Base-by-base conservation (phyloP, 2,797 vertebrate genomes). In the Amblyraja radiata region DNA sequence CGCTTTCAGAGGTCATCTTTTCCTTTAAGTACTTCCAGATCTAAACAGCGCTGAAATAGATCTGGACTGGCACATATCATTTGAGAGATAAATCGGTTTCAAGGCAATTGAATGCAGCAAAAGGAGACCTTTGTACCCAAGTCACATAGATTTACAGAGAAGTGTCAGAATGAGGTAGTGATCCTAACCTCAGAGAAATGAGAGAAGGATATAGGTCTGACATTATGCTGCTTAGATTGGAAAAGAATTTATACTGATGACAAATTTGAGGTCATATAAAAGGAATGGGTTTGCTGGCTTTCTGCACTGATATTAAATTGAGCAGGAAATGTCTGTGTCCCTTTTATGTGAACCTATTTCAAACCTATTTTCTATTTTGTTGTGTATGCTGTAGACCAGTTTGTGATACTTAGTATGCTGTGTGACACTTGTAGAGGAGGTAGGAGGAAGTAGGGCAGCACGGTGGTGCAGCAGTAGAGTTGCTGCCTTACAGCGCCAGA, bases 261-360 rank as follows among this genome's bases (percentile, higher is more conserved):
- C 86, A 90, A 90, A 68, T 71, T 71, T 68, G 61, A 39, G n/a
- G 54, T 84, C 21, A 36, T 90, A 39, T 71, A 90, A 90, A 90
- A 71, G 86, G 32, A 71, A 90, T 71, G 86, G 63, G 61, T 90
- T 90, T 90, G 32, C 61, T 71, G 32, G 86, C 63, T 90, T 90
- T 71, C 86, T 71, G 8, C n/a, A 68, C 63, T 68, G 58, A 25
- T 36, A 71, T 71, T 90, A 71, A 32, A 71, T 71, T 14, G 86
- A 71, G 63, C 63, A 68, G 16, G 84, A 39, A 23, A 83, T 23
- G 21, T 28, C 46, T 83, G 23, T 83, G 23, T 13, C 23, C 10
- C 23, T 84, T 65, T 90, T 25, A 21, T 10, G 86, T 39, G 63
- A 90, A 90, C 10, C 7, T 54, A 54, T 54, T 39, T 39, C 86